Conservation (phyloP, 2,797 vertebrate species). For the Taenioides sp. region DNA sequence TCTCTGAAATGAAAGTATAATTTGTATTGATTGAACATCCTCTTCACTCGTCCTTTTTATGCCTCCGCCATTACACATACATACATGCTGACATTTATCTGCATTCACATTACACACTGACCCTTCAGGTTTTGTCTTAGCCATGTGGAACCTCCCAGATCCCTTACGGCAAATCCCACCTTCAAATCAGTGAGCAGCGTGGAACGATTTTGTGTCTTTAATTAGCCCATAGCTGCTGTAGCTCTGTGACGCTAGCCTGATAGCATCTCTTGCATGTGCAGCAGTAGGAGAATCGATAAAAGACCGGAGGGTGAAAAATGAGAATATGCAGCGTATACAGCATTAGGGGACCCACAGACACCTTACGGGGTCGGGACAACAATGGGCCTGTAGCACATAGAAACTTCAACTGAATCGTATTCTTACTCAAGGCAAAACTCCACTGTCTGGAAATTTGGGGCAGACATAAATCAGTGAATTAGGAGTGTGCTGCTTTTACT, state of each 20-base stretch:
- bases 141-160: background rate
- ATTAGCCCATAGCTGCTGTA: conserved; percentile 35
- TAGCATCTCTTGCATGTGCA: conserved; percentile 47
- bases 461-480: conserved; percentile 41
- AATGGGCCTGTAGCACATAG: conserved; percentile 22
- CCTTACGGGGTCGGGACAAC: conserved; percentile 29
- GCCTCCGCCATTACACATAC: conserved; percentile 25
- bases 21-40: conserved; percentile 31
- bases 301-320: conserved; percentile 52
- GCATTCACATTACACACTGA: conserved; percentile 6
- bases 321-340: conserved; percentile 48
- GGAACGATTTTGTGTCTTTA: conserved; percentile 34
- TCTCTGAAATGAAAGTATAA: conserved; percentile 37
- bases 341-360: conserved; percentile 28
- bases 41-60: conserved; percentile 29
- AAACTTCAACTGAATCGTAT: conserved; percentile 18
- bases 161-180: background rate
- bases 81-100: conserved; percentile 22
- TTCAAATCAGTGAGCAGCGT: background rate
- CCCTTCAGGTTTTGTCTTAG: background rate
- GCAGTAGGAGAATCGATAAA: conserved; percentile 57
- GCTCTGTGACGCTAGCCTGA: conserved; percentile 26
- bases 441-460: conserved; percentile 29
- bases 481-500: conserved; percentile 42
- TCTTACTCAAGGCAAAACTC: conserved; percentile 19